Evolutionary conservation across 1,140 invertebrate species (phyloP).

Genomic region (Drosophila mayri): DNA sequence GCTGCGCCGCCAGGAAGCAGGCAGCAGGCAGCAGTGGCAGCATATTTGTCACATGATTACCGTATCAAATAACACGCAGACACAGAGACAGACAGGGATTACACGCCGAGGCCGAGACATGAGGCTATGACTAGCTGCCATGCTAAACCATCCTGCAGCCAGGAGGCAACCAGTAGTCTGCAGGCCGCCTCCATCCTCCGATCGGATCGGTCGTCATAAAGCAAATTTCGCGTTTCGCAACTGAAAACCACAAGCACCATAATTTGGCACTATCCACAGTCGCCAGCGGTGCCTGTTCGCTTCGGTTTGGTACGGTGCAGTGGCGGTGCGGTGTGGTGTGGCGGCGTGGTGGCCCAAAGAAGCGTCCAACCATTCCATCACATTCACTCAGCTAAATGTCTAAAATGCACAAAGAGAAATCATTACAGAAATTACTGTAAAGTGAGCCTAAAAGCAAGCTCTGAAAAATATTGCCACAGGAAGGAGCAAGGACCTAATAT

Average conservation of each 20-base stretch:
- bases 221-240: conserved; percentile 61
- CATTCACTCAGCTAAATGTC: conserved; percentile 31
- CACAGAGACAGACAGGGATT: conserved; percentile 43
- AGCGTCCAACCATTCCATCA: conserved; percentile 57
- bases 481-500: background rate
- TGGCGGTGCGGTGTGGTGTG: background rate
- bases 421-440: background rate
- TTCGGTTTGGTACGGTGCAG: conserved; percentile 3
- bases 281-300: conserved; percentile 28
- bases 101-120: conserved; percentile 51
- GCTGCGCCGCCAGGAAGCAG: conserved; percentile 18
- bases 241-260: conserved; percentile 51
- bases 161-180: background rate
- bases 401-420: conserved; percentile 9
- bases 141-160: conserved; percentile 7
- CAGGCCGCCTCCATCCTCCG: conserved; percentile 2
- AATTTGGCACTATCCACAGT: conserved; percentile 53
- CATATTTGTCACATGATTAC: conserved; percentile 81
- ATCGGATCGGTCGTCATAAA: conserved; percentile 33
- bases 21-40: conserved; percentile 27
- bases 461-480: background rate
- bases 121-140: conserved; percentile 3
- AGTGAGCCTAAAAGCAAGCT: background rate
- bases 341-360: conserved; percentile 23
- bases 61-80: conserved; percentile 68